Base-by-base conservation (phyloP, 1,140 invertebrate species). In the Bursaphelenchus mucronatus region DNA sequence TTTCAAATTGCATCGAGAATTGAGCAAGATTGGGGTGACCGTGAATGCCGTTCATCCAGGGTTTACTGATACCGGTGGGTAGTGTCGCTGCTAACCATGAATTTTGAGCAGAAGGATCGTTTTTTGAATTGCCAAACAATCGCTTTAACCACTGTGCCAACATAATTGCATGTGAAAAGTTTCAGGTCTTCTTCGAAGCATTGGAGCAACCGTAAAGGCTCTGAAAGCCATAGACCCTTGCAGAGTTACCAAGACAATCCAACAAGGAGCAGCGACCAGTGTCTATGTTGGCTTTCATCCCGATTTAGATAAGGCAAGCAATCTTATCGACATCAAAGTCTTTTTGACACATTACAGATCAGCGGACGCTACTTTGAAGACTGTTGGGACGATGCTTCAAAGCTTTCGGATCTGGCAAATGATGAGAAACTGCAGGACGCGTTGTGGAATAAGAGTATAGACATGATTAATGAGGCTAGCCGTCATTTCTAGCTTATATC, bases 1-100 rank as follows among this genome's bases (percentile, higher is more conserved):
- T 7, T 85, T 87, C 75, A 89, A 90, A 81, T 79, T 92, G 11
- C 86, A 90, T 64, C 86, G 86, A 78, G 86, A 87, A 67, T 88
- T 90, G 86, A 86, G 86, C 52, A 77, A 81, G n/a, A 85, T 86
- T 70, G 87, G 87, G 1, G 86, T 95, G 13, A 86, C 84, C 30
- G 87, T 89, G 3, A 90, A 90, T 82, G 87, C 88, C 17, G 81
- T 94, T 11, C 93, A 96, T 85, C 92, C 93, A 30, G 93, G 93
- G 11, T 94, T 94, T 81, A 87, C 94, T 86, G 30, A 30, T 1
- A 30, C 30, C 30, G 5, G 30, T 30, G 30, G 5, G 5, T 30
- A 30, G 30, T 30, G 5, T 30, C 2, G 30, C 30, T 5, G n/a
- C n/a, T n/a, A n/a, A n/a, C n/a, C n/a, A n/a, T n/a, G n/a, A n/a